Conservation (phyloP, 2,113 vertebrate species). For the Oncorhynchus nerka region DNA sequence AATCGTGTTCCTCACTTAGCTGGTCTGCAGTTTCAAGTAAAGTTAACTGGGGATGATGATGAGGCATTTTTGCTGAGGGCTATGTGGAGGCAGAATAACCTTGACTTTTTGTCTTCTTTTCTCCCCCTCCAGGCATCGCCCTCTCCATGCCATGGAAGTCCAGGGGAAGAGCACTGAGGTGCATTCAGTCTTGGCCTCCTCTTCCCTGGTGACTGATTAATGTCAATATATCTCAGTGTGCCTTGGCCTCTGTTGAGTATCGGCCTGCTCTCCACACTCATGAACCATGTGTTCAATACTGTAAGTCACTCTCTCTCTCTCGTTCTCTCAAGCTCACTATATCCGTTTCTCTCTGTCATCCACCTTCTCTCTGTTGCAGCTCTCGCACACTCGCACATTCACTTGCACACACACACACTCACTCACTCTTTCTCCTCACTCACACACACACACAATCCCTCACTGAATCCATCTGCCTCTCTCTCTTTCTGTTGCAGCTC, state of each 20-base stretch:
- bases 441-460: background rate
- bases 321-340: background rate
- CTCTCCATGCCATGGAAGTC: constrained; percentile 24
- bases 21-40: background rate
- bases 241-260: constrained; percentile 56
- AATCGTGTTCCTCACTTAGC: no score
- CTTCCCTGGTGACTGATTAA: constrained; percentile 58
- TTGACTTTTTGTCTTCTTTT: constrained; percentile 29
- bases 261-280: constrained; percentile 50
- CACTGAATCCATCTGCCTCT: background rate
- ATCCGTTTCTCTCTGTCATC: background rate
- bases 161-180: constrained; percentile 26
- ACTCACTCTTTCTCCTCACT: background rate
- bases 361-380: background rate
- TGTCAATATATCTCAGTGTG: constrained; percentile 51
- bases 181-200: constrained; percentile 21
- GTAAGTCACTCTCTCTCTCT: constrained; percentile 20
- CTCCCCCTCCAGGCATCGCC: background rate
- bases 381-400: background rate
- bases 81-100: constrained; percentile 39
- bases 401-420: background rate
- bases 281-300: constrained; percentile 54
- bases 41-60: background rate
- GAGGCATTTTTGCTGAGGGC: background rate
- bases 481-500: background rate